These are phyloP conservation scores for Eriosoma lanigerum DNA, from an alignment of 1,140 invertebrate genomes.

Conservation along the genomic window DNA sequence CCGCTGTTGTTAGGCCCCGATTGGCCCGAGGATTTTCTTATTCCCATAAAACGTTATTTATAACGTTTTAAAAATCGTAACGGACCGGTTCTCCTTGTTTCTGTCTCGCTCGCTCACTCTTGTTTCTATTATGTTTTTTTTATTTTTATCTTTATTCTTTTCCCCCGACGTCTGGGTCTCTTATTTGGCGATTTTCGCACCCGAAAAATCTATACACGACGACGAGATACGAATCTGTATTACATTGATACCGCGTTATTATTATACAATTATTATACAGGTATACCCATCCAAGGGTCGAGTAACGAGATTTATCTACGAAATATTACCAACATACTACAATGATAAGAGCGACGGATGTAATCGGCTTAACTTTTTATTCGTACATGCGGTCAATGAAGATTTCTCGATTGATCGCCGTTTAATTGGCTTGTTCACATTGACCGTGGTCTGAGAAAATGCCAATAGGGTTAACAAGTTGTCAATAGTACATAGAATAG, in stretches of 20 bases:
- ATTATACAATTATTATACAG: too few species aligned
- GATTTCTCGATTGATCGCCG: too few species aligned
- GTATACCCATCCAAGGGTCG: too few species aligned
- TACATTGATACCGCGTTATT: slow-evolving; percentile 2
- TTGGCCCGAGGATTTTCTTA: slow-evolving; percentile 47
- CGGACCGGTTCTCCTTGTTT: slow-evolving; percentile 48
- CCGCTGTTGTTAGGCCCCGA: slow-evolving; percentile 45
- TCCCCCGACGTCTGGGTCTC: background rate
- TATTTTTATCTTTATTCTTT: slow-evolving; percentile 31
- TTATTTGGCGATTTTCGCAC: background rate
- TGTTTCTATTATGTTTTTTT: background rate
- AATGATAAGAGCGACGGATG: too few species aligned
- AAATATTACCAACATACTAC: too few species aligned
- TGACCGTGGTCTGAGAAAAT: too few species aligned
- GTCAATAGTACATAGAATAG: too few species aligned
- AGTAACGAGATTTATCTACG: too few species aligned
- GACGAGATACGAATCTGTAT: slow-evolving; percentile 11
- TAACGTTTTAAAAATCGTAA: slow-evolving; percentile 50
- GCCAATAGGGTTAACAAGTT: too few species aligned
- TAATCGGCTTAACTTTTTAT: slow-evolving; percentile 41
- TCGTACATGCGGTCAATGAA: background rate
- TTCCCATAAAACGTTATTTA: slow-evolving; percentile 52
- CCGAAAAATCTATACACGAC: background rate
- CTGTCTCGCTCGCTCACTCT: background rate
- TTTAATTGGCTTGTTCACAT: too few species aligned